Conservation (phyloP, 64 coral and sea anemone genomes). For the Montipora foliosa region DNA sequence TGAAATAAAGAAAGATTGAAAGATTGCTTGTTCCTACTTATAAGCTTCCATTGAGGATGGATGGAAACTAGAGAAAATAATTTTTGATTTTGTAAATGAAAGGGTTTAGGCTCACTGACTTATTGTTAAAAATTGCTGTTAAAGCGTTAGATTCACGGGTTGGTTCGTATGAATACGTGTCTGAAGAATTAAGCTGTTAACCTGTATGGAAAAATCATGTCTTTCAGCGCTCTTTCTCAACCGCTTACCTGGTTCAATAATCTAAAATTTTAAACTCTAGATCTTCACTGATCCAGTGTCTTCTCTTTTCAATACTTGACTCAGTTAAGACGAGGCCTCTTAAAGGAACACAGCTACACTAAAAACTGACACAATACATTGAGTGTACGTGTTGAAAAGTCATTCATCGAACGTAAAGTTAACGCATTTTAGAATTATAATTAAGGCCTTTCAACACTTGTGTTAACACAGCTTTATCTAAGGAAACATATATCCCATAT, state of each 20-base stretch:
- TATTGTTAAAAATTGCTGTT: conserved; percentile 10
- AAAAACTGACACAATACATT: neutral
- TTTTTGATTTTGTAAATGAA: neutral
- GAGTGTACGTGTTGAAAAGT: neutral
- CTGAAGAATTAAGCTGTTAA: conserved; percentile 15
- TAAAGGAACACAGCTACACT: conserved; percentile 5
- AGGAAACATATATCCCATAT: neutral
- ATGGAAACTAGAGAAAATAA: conserved; percentile 3
- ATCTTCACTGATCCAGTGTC: neutral
- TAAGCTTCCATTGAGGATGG: neutral
- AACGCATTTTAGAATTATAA: conserved; percentile 20
- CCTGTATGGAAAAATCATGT: neutral
- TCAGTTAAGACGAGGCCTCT: conserved; percentile 9
- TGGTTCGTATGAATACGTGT: neutral
- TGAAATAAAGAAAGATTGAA: conserved; percentile 3
- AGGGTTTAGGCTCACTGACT: conserved; percentile 2
- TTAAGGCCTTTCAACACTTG: conserved; percentile 10
- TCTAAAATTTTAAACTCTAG: conserved; percentile 8
- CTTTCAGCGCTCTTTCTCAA: neutral
- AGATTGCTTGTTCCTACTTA: conserved; percentile 14
- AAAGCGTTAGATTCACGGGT: conserved; percentile 3
- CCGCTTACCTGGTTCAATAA: conserved; percentile 6
- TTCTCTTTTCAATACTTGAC: conserved; percentile 4
- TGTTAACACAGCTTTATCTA: conserved; percentile 7
- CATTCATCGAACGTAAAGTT: conserved; percentile 5